Base-by-base conservation (phyloP, 2,113 vertebrate species). In the Chloropsis cyanopogon region DNA sequence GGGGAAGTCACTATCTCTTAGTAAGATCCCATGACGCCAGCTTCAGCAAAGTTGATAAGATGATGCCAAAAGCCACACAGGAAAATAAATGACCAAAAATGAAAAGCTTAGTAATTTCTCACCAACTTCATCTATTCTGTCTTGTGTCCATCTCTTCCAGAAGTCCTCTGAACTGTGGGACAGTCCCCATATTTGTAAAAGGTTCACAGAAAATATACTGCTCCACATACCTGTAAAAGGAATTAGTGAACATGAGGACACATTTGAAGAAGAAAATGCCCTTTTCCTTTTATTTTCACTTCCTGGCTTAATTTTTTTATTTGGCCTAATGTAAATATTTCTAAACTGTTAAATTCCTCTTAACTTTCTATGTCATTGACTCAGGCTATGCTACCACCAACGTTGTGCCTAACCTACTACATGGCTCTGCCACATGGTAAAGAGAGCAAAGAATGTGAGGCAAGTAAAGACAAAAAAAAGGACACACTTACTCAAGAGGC, bases 151-250 rank as follows among this genome's bases (percentile, higher is more conserved):
- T 52, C 87, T 95, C 50, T 97, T 96, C 97, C 98, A 98, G 96
- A 98, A 98, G 83, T 98, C 98, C 35, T 98, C 98, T 7, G 98
- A 98, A 68, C 78, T 97, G 18, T 97, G 97, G 20, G 97, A 97
- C n/a, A 97, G 78, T 47, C 98, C 98, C 98, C 98, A 98, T 85
- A 97, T 98, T 85, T 98, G 98, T 21, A 98, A 95, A 12, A 98
- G 88, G 66, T 98, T 98, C 86, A 98, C 84, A 59, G 98, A 98
- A 96, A 98, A 98, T 92, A 98, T 97, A 63, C 98, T 98, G 86
- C 98, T 98, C 98, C 98, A 98, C 92, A 98, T 91, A 56, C 98
- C 98, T 98, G 71, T 49, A 71, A 60, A 85, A 49, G 15, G 16
- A 90, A 33, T 82, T 60, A 66, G 28, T 18, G 29, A 96, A 63